Evolutionary conservation across 2,113 vertebrate species (phyloP).

Genomic region (Prionailurus viverrinus): DNA sequence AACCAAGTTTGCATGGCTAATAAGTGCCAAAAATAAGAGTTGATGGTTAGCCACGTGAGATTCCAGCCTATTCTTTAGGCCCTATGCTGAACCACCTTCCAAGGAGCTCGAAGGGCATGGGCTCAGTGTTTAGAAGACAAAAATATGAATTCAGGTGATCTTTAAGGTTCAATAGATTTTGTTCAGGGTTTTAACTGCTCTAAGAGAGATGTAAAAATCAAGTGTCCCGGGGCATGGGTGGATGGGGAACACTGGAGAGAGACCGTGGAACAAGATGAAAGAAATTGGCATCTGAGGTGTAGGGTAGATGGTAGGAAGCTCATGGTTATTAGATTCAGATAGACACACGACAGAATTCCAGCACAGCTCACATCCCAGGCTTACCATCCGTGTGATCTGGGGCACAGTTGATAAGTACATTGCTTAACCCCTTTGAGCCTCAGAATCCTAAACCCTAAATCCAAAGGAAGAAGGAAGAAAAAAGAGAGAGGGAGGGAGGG

Average conservation of each 20-base stretch:
- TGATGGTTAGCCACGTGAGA: neutral
- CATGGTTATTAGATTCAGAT: neutral
- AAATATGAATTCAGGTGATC: neutral
- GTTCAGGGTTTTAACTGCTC: neutral
- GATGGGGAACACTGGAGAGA: neutral
- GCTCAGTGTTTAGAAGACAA: neutral
- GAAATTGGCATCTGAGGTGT: neutral
- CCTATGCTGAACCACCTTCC: neutral
- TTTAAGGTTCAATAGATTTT: neutral
- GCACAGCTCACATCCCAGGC: neutral
- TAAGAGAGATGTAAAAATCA: neutral
- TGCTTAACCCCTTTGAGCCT: neutral
- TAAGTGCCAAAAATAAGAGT: neutral
- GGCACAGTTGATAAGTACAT: neutral
- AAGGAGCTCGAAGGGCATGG: neutral
- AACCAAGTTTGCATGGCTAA: neutral
- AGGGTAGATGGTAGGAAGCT: neutral
- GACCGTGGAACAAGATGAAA: neutral
- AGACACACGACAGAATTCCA: neutral
- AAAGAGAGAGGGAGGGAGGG: neutral
- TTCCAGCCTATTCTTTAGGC: neutral
- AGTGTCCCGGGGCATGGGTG: neutral
- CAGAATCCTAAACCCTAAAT: neutral
- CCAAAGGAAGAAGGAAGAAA: neutral
- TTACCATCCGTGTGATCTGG: neutral